Evolutionary conservation across 2,113 vertebrate species (phyloP), one percentile per base, ranked within the genome.

Genomic region (Mastomys natalensis): DNA sequence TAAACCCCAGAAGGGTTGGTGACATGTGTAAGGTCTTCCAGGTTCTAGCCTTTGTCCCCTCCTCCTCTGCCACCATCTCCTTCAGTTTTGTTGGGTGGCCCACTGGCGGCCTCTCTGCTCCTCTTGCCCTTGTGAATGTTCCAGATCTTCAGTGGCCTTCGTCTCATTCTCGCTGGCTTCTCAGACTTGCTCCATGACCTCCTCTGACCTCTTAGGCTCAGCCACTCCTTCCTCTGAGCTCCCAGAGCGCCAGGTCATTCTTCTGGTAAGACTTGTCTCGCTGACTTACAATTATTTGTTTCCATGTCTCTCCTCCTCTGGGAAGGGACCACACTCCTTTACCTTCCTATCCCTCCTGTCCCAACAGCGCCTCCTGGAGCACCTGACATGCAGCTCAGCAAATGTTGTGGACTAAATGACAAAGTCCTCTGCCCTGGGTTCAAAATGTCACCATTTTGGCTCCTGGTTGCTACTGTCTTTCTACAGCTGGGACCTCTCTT

Each of bases 401-500:
- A 21, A 0, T 0, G 26, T 74, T 16, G 13, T 7, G 48, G 53
- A 77, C 17, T 4, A 43, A 17, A 58, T 34, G 48, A 48, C 43
- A 3, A 58, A 55, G 81, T 74, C 73, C 40, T 74, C 64, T 48
- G 31, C 34, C 5, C 37, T 15, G 0, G 19, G 64, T 62, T 96
- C 88, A 37, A 9, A 43, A 24, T 40, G 81, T 90, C 80, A n/a
- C 85, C 2, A 13, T 60, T 64, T 21, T 92, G 88, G 93, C 73
- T 95, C 53, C 91, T 62, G 73, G 55, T 53, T 0, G 84, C 24
- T 66, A 73, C 80, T 73, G 58, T 72, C 43, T 80, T 66, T 48
- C 34, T 76, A 88, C 97, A 98, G 96, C 97, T 97, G 96, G 97
- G 80, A 80, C 94, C 80, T 91, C 88, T 96, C 90, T 81, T 72